Base-by-base conservation (phyloP, 2,113 vertebrate genomes). In the Zosterops pallidus region DNA sequence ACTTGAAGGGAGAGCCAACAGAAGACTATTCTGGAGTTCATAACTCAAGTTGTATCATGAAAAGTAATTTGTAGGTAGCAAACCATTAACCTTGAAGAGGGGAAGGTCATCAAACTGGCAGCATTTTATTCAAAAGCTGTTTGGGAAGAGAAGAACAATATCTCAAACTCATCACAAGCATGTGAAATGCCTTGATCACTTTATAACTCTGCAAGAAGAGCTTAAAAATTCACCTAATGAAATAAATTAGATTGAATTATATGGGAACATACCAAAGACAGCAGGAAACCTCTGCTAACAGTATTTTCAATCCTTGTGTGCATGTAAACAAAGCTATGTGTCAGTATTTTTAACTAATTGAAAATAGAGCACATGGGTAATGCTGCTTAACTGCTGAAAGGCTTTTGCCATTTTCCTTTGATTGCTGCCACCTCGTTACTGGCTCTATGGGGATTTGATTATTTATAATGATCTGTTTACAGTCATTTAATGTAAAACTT, bases 41-140 rank as follows among this genome's bases (percentile, higher is more conserved):
- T 75, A 95, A 75, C 68, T 56, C 72, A 86, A 86, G 28, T 24
- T 83, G 56, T 88, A 71, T 60, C 52, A 70, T 44, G 59, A 44
- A 65, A 87, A 92, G 56, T 83, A 90, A 96, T 89, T 90, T 84
- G 79, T 65, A 90, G 79, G 87, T 89, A 92, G 88, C 65, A 92
- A 95, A 76, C 75, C 57, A 91, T 96, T 96, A 97, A 94, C 82
- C 76, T 92, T 88, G 84, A 83, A 52, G 71, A 92, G 39, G 35
- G 25, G 23, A 90, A 97, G 91, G 87, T 92, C 82, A 72, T 69
- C 46, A 85, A 57, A 76, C 62, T 64, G 71, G 46, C 46, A 87
- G 68, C 26, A 74, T 52, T 95, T 95, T 92, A 90, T 87, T 95
- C 64, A 88, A 90, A 90, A 92, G 33, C 53, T 74, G 44, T 50